These are phyloP conservation scores for Orthosia gracilis DNA, from an alignment of 2,888 invertebrate species.

Conservation along the genomic window DNA sequence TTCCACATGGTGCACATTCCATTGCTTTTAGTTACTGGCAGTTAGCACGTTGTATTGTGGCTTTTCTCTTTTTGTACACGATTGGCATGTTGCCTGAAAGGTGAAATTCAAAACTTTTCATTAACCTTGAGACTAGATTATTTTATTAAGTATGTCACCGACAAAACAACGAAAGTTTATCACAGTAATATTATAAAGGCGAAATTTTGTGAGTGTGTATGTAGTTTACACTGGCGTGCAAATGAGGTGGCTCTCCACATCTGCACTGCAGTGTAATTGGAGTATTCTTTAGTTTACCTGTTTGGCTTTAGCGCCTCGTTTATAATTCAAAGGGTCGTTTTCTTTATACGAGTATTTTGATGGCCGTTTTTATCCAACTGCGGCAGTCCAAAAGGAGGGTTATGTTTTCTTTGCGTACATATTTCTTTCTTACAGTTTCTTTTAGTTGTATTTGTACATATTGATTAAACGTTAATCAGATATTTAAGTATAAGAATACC, in stretches of 20 bases:
- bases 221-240: slow-evolving; percentile 3
- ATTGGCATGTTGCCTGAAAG: too few species aligned
- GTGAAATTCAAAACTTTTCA: too few species aligned
- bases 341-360: neutral
- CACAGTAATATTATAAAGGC: too few species aligned
- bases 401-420: neutral
- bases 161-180: too few species aligned
- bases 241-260: slow-evolving; percentile 31
- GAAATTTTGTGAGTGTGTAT: too few species aligned
- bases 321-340: slow-evolving; percentile 30
- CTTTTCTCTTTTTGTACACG: too few species aligned
- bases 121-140: too few species aligned
- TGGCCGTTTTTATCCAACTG: neutral
- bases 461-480: too few species aligned
- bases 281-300: slow-evolving; percentile 19
- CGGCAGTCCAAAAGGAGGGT: neutral
- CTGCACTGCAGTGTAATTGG: slow-evolving; percentile 53
- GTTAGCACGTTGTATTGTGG: too few species aligned
- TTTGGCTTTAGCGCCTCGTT: slow-evolving; percentile 16
- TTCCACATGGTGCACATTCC: too few species aligned
- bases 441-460: neutral
- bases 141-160: too few species aligned
- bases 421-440: neutral
- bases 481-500: neutral
- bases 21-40: too few species aligned